Evolutionary conservation across 2,797 vertebrate genomes (phyloP).

Genomic region (Bovichtus diacanthus): DNA sequence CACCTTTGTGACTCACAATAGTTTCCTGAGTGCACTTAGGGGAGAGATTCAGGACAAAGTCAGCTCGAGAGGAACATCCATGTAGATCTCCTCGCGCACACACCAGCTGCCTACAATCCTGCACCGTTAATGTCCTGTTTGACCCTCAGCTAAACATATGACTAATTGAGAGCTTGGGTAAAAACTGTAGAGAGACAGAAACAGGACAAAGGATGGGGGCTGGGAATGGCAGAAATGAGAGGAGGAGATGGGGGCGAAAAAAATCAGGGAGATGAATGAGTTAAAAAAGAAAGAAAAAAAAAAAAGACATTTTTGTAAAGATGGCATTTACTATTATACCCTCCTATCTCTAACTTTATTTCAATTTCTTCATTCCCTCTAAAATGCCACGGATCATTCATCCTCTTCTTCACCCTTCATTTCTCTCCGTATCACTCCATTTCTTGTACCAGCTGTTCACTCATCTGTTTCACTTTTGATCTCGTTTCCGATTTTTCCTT

Average conservation of each 20-base stretch:
- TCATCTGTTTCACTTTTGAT: slow-evolving; percentile 76
- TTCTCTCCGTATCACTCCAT: slow-evolving; percentile 60
- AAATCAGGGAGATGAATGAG: slow-evolving; percentile 11
- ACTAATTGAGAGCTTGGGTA: slow-evolving; percentile 50
- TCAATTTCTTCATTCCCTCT: slow-evolving; percentile 35
- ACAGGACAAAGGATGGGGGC: slow-evolving; percentile 75
- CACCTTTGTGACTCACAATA: slow-evolving; percentile 60
- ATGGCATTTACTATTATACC: slow-evolving; percentile 33
- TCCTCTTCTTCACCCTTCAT: slow-evolving; percentile 61
- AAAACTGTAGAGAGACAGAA: slow-evolving; percentile 47
- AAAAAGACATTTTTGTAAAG: slow-evolving; percentile 48
- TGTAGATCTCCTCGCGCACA: slow-evolving; percentile 12
- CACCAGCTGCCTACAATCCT: slow-evolving; percentile 22
- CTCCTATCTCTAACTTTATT: slow-evolving; percentile 43
- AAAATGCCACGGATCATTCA: slow-evolving; percentile 66
- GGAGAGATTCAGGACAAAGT: slow-evolving; percentile 67
- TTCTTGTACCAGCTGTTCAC: slow-evolving; percentile 73
- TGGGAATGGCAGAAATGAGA: slow-evolving; percentile 61
- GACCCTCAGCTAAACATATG: slow-evolving; percentile 69
- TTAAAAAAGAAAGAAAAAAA: slow-evolving; percentile 6
- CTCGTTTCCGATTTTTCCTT: slow-evolving; percentile 41
- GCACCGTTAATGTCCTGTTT: slow-evolving; percentile 53
- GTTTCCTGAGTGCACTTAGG: slow-evolving; percentile 69
- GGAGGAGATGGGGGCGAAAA: slow-evolving; percentile 37
- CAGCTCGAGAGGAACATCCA: slow-evolving; percentile 42